Base-by-base conservation (phyloP, 2,888 invertebrate genomes). In the Netelia melanura region DNA sequence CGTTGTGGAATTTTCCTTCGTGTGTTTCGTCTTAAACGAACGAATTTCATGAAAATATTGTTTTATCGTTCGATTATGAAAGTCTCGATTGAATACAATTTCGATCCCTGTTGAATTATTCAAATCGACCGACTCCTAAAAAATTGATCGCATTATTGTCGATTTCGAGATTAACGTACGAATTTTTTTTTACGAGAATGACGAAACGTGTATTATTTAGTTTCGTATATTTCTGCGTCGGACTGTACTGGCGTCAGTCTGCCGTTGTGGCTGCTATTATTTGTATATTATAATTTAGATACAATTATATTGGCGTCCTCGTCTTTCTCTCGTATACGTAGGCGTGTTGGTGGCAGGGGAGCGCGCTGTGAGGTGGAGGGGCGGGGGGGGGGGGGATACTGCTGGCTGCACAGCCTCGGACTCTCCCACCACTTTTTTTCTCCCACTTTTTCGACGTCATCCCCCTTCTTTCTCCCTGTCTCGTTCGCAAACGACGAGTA, bases 271-370 rank as follows among this genome's bases (percentile, higher is more conserved):
- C 93, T 92, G 92, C 93, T 93, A 93, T 93, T 93, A 93, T 93
- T 93, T 93, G 93, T 93, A 93, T 93, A 93, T 93, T 93, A 93
- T 93, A 93, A 93, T 93, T 93, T 93, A 93, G 93, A 93, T 92
- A 93, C 92, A 93, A 93, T 93, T 93, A 93, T 93, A 93, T 93
- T 85, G 85, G 88, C 83, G 89, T 93, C 93, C 88, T 91, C 87
- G 90, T 92, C 89, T 88, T 86, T 79, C 88, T 84, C 78, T 81
- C 71, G 64, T 70, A 78, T 65, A 87, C 84, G 84, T 76, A 82
- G 86, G 81, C 84, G 83, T 68, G 72, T 67, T 81, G 84, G 78
- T 38, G 81, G 84, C 56, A 75, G 23, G 43, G 17, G 71, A 52
- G 62, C 43, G 23, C 25, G 62, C 6, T 23, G 11, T 23, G 11